Percentiles rank a stretch among this genome's conserved stretches.
Conservation (phyloP, 2,888 invertebrate genomes). For the Herminia tarsipennalis region DNA sequence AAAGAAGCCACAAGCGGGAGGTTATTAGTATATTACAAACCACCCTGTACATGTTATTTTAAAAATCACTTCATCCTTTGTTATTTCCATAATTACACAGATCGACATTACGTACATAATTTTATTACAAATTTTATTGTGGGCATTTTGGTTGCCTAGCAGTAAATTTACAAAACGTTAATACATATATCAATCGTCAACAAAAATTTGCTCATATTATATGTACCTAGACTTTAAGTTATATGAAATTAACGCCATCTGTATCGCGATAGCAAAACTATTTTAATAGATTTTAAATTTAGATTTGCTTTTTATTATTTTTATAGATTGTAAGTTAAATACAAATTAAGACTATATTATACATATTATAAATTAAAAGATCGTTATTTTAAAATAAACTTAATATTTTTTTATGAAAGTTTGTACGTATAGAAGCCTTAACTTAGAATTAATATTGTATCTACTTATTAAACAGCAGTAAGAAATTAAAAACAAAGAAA, state of each 20-base stretch:
- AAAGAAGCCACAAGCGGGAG: too few species aligned
- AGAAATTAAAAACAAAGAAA: constrained; percentile 6
- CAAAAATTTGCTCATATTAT: not conserved
- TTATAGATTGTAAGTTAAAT: too few species aligned
- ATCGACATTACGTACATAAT: too few species aligned
- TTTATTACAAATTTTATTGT: too few species aligned
- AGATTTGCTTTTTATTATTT: too few species aligned
- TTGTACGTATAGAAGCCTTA: constrained; percentile 1
- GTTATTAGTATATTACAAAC: too few species aligned
- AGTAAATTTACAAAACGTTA: too few species aligned
- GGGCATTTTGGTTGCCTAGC: too few species aligned
- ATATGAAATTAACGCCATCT: constrained; percentile 3
- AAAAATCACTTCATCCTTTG: too few species aligned
- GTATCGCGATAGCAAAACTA: constrained; percentile 11
- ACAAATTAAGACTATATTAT: not conserved
- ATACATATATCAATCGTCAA: too few species aligned
- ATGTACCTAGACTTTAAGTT: not conserved
- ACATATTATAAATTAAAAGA: not conserved
- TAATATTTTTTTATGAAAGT: not conserved
- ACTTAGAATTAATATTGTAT: not conserved
- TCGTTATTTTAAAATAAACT: not conserved
- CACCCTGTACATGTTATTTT: too few species aligned
- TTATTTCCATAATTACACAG: too few species aligned
- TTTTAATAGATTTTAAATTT: not conserved
- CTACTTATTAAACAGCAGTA: not conserved